Evolutionary conservation across 2,888 invertebrate genomes (phyloP).

Genomic region (Bugula neritina): DNA sequence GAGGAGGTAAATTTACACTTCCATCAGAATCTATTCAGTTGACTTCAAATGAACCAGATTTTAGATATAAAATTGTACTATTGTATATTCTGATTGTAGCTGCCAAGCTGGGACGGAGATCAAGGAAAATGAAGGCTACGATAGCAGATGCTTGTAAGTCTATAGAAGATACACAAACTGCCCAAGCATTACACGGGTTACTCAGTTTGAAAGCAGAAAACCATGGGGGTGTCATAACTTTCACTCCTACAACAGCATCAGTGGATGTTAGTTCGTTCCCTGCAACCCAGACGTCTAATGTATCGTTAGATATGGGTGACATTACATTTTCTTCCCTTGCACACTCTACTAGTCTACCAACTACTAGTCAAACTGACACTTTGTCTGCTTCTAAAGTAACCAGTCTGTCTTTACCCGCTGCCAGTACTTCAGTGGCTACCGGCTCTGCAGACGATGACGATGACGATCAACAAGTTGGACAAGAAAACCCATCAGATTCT

Average conservation of each 20-base stretch:
- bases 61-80: too few species aligned
- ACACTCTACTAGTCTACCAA: background rate
- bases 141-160: constrained; percentile 42
- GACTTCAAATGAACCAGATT: too few species aligned
- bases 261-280: background rate
- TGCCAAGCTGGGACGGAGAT: constrained; percentile 51
- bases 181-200: constrained; percentile 52
- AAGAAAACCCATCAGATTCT: background rate
- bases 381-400: background rate
- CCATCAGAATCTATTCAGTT: too few species aligned
- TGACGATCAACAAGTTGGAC: background rate
- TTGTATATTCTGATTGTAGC: too few species aligned
- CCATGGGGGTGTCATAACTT: constrained; percentile 1
- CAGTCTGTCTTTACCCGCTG: background rate
- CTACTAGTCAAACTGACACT: background rate
- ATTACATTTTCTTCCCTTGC: background rate
- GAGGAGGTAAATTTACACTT: constrained; percentile 46
- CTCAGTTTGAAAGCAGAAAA: constrained; percentile 46
- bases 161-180: constrained; percentile 52
- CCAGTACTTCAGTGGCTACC: background rate
- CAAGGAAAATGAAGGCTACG: constrained; percentile 50
- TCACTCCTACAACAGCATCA: background rate
- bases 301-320: background rate
- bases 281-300: background rate
- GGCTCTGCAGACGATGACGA: background rate